Evolutionary conservation across 1,140 invertebrate genomes (phyloP).

Genomic region (Mercenaria mercenaria): DNA sequence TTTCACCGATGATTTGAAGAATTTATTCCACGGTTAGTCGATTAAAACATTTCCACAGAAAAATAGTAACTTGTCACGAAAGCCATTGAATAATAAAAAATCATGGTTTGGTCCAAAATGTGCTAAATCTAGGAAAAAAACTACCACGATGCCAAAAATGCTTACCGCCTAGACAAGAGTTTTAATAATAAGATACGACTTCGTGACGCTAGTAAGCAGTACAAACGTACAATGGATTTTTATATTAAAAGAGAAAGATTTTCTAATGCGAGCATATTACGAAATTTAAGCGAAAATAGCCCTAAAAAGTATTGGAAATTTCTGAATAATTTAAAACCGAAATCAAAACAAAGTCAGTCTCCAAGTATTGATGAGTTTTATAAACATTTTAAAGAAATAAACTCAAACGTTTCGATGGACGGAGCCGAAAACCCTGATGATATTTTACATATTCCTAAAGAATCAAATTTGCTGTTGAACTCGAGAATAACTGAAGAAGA

Average conservation of each 20-base stretch:
- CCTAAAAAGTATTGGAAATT: not conserved
- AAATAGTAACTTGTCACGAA: not conserved
- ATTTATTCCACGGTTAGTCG: not conserved
- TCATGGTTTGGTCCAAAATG: not conserved
- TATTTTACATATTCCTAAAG: not conserved
- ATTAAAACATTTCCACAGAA: not conserved
- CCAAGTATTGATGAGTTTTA: not conserved
- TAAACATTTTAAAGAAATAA: not conserved
- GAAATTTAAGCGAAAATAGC: not conserved
- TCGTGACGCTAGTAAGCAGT: no score
- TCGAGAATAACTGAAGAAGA: no score
- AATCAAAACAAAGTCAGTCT: not conserved
- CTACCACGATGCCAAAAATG: no score
- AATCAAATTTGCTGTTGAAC: not conserved
- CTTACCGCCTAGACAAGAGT: no score
- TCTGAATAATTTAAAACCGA: conserved; percentile 6
- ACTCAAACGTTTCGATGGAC: not conserved
- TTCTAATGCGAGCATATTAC: not conserved
- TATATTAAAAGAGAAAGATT: not conserved
- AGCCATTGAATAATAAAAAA: not conserved
- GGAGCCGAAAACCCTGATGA: not conserved
- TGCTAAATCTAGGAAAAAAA: not conserved
- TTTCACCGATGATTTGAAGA: not conserved
- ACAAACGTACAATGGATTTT: not conserved
- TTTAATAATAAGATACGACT: no score